Evolutionary conservation across 37 sponge, comb jelly and placozoan genomes (phyloP).

Genomic region (Diacarnus erythraeanus): DNA sequence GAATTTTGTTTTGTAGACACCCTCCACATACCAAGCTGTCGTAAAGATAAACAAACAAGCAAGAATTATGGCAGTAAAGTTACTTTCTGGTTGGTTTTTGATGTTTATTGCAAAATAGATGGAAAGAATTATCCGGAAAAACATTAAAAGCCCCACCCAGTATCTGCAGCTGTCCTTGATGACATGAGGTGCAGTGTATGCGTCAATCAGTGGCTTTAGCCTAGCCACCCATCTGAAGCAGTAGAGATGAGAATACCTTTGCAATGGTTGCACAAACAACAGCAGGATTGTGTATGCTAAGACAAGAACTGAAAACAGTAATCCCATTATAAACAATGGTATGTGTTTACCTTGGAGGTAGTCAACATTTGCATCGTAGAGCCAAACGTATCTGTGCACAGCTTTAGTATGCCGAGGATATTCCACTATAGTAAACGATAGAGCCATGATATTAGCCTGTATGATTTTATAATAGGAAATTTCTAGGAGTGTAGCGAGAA

Average conservation of each 20-base stretch:
- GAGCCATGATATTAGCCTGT: constrained; percentile 3
- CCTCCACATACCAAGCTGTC: background rate
- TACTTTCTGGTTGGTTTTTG: background rate
- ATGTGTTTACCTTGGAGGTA: background rate
- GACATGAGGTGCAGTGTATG: background rate
- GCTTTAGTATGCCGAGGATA: background rate
- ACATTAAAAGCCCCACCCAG: constrained; percentile 16
- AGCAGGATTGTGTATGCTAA: background rate
- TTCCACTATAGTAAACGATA: constrained; percentile 26
- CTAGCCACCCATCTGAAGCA: background rate
- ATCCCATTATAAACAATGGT: background rate
- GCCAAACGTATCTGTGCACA: background rate
- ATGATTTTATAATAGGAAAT: constrained; percentile 29
- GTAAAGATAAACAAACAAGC: background rate
- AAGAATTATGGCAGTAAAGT: background rate
- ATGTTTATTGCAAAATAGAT: background rate
- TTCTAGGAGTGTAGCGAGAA: constrained; percentile 41
- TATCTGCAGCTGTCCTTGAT: background rate
- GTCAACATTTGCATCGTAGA: background rate
- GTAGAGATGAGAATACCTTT: background rate
- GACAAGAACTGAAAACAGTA: background rate
- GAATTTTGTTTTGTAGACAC: background rate
- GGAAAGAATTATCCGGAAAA: background rate
- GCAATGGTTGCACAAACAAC: background rate
- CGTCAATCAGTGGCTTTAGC: background rate